Percentiles rank a stretch among this genome's conserved stretches.
These are phyloP conservation scores for Palythoa grandiflora DNA, from an alignment of 92 coral and sea anemone genomes.

Conservation along the genomic window DNA sequence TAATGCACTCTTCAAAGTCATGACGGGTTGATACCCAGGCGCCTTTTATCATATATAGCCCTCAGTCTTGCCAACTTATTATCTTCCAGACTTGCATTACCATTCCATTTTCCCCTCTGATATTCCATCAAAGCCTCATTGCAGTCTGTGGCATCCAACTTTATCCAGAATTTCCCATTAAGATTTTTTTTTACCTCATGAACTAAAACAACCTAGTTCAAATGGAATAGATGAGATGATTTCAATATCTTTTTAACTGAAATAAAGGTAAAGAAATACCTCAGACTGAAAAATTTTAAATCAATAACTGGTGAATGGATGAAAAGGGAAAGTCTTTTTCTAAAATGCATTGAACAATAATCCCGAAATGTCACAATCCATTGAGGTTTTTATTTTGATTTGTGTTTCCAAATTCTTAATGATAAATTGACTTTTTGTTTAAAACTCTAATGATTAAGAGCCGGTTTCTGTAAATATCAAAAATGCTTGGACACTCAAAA, in stretches of 20 bases:
- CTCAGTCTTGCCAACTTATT: slow-evolving; percentile 6
- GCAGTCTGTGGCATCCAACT: slow-evolving; percentile 47
- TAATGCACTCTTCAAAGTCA: neutral
- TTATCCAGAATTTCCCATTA: slow-evolving; percentile 45
- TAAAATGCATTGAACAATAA: no score
- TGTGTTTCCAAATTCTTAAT: neutral
- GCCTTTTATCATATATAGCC: neutral
- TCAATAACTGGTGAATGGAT: neutral
- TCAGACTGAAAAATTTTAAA: neutral
- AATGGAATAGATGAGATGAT: neutral
- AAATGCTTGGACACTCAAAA: no score
- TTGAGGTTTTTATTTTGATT: neutral
- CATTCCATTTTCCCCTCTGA: slow-evolving; percentile 37
- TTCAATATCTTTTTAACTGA: neutral
- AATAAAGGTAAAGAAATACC: no score
- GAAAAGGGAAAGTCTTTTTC: neutral
- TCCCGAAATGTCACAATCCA: neutral
- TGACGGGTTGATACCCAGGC: neutral
- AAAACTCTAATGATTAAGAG: no score
- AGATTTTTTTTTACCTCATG: slow-evolving; percentile 46
- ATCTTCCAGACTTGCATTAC: slow-evolving; percentile 38
- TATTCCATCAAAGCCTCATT: slow-evolving; percentile 52
- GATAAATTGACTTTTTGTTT: no score
- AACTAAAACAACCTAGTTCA: slow-evolving; percentile 24
- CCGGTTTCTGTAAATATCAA: no score